Base-by-base conservation (phyloP, 2,113 vertebrate species). In the Helogale parvula region DNA sequence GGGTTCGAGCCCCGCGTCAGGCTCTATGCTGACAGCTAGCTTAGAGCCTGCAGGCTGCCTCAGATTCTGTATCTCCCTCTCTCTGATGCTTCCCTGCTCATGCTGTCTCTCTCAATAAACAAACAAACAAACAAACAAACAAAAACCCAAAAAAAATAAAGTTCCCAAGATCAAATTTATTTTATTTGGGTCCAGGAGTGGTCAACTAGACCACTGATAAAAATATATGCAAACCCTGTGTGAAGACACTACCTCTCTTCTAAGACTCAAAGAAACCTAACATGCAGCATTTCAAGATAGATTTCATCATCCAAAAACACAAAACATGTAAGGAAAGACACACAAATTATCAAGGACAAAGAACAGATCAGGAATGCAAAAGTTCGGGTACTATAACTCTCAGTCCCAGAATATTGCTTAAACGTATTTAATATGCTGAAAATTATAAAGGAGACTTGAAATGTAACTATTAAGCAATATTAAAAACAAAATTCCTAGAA, bases 151-250 rank as follows among this genome's bases (percentile, higher is more conserved):
- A 41, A 41, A 41, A 41, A 41, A 41, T n/a, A 47, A 82, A 41
- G 63, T 90, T 82, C 68, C 90, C 74, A 93, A 71, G 47, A 87
- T 93, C 14, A 89, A 93, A 86, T 87, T 54, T 66, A 69, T 60
- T 85, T 60, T 63, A n/a, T 54, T 54, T 27, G 38, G 23, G 19
- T 31, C 15, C 4, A 72, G 7, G 5, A 52, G 5, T 80, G 1
- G 4, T 68, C 35, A 81, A 31, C 7, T 76, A 41, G 7, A 10
- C 17, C 54, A 3, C 11, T 84, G 2, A 33, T 57, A 33, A 72
- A 88, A 54, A 88, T 1, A 33, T 11, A n/a, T 3, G 1, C 9
- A 33, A 83, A 38, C 0, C 19, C 0, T 84, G 2, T 66, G 1
- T 63, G 29, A 84, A 8, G n/a, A 57, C 3, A 45, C 7, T 45